Conservation (phyloP, 2,888 invertebrate species). For the Hololepta plana region DNA sequence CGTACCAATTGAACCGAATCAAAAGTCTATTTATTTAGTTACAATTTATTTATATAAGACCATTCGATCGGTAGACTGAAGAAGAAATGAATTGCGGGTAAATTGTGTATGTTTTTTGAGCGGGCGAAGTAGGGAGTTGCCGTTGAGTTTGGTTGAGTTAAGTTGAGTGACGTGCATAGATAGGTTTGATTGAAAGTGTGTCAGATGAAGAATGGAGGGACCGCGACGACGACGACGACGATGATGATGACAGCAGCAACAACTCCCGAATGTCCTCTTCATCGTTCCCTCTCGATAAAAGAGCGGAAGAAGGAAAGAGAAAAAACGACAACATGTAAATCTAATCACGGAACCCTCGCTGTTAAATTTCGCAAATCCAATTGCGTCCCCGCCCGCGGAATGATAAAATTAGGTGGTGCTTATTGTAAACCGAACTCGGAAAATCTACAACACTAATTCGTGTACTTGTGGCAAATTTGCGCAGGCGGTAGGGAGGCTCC, state of each 20-base stretch:
- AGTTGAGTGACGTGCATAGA: constrained; percentile 18
- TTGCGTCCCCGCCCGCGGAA: constrained; percentile 26
- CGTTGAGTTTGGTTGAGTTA: constrained; percentile 6
- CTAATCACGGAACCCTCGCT: constrained; percentile 28
- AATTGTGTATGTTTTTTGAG: constrained; percentile 4
- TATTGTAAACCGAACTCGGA: constrained; percentile 35
- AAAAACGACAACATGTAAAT: constrained; percentile 28
- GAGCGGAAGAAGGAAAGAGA: too few species aligned
- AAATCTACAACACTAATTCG: constrained; percentile 30
- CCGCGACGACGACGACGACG: too few species aligned
- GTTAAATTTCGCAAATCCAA: constrained; percentile 31
- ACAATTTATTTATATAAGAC: too few species aligned
- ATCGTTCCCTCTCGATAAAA: too few species aligned
- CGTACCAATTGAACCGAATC: too few species aligned
- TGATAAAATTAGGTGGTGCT: constrained; percentile 32
- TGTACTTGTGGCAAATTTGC: constrained; percentile 23
- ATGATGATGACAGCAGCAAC: too few species aligned
- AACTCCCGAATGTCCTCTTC: too few species aligned
- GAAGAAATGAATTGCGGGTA: too few species aligned
- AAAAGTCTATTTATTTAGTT: too few species aligned
- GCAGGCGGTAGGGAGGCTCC: constrained; percentile 16
- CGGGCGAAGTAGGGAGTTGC: constrained; percentile 3
- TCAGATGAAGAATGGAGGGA: too few species aligned
- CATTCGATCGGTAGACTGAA: too few species aligned
- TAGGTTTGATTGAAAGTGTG: constrained; percentile 24